A percentile compares a stretch with the other conserved stretches of the same genome.
phyloP scores from a whole-genome alignment of 1,140 invertebrate genomes.

The Camponotus floridanus region DNA sequence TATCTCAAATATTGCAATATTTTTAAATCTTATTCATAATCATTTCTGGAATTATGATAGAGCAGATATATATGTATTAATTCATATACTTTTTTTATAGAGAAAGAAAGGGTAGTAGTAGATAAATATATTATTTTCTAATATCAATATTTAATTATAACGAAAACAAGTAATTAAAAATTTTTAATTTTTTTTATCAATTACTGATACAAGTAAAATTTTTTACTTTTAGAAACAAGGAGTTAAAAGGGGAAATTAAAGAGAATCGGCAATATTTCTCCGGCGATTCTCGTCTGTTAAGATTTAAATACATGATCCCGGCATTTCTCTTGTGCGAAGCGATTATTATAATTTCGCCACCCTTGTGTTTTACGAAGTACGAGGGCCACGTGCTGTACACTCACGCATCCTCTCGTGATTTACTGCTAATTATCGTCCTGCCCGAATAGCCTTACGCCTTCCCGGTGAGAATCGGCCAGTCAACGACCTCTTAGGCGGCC shows the following conservation, averaged over 20 bases:
- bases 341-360: conserved; percentile 73
- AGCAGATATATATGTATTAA: neutral
- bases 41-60: neutral
- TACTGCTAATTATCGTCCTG: conserved; percentile 76
- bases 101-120: neutral
- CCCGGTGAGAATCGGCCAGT: conserved; percentile 77
- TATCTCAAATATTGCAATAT: neutral
- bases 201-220: neutral
- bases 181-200: neutral
- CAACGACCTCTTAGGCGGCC: conserved; percentile 71
- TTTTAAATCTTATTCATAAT: neutral
- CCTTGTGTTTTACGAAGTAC: conserved; percentile 71
- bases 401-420: conserved; percentile 69
- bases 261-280: conserved; percentile 15
- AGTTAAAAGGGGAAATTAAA: neutral
- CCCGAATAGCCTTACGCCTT: conserved; percentile 67
- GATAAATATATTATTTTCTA: neutral
- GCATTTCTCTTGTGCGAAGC: conserved; percentile 47
- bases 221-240: neutral
- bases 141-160: neutral
- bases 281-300: conserved; percentile 1
- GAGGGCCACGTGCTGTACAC: conserved; percentile 59
- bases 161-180: neutral
- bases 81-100: neutral
- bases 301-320: conserved; percentile 53